Evolutionary conservation across 2,113 vertebrate genomes (phyloP).

Genomic region (Dasyprocta punctata): DNA sequence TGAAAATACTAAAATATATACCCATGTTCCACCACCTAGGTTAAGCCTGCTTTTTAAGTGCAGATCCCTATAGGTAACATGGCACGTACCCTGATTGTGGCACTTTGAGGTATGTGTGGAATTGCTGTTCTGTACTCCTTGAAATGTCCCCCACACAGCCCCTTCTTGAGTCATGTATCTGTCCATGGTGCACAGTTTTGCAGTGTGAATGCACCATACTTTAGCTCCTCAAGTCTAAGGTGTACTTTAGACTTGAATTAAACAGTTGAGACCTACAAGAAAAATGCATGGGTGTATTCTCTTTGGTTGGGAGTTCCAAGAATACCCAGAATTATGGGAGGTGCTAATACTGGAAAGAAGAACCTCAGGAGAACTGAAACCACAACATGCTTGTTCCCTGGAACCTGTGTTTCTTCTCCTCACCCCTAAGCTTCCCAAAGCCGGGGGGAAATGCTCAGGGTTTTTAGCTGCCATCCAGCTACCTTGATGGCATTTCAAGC

Average conservation of each 20-base stretch:
- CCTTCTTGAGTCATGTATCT: background rate
- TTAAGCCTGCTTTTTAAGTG: slow-evolving; percentile 28
- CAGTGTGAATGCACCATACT: background rate
- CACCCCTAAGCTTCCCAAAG: background rate
- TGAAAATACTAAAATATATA: background rate
- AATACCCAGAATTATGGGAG: background rate
- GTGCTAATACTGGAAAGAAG: background rate
- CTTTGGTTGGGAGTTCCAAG: background rate
- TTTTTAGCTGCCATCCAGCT: background rate
- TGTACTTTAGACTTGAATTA: background rate
- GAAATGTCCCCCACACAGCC: background rate
- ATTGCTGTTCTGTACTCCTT: background rate
- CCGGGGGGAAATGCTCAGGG: background rate
- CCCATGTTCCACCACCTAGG: background rate
- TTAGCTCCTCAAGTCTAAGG: background rate
- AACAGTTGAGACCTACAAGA: background rate
- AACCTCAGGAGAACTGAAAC: background rate
- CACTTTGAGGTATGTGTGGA: background rate
- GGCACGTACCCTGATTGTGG: background rate
- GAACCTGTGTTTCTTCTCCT: background rate
- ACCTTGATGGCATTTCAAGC: background rate
- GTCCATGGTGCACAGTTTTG: background rate
- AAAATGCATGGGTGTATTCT: background rate
- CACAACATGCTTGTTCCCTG: background rate
- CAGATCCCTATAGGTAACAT: background rate